phyloP scores from a whole-genome alignment of 2,113 vertebrate genomes.

The Ammodytes dubius region DNA sequence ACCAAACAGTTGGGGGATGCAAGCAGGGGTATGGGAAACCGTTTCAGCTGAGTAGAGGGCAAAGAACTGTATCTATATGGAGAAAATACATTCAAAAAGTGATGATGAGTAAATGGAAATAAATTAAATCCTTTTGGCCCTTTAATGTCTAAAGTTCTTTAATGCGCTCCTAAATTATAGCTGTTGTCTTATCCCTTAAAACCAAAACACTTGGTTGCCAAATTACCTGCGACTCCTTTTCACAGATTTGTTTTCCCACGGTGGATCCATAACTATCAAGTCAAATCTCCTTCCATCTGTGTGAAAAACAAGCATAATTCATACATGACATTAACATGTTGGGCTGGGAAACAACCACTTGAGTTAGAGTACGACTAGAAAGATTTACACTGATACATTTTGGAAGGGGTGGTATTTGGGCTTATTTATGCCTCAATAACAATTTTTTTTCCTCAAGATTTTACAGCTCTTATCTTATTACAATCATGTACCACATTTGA shows the following conservation, averaged over 20 bases:
- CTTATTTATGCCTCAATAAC: rapidly evolving
- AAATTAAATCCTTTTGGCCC: neutral
- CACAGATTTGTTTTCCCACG: slow-evolving; percentile 98
- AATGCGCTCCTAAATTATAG: too few relatives aligned
- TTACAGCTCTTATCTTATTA: neutral
- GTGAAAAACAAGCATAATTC: slow-evolving; percentile 14
- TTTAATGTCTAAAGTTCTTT: neutral
- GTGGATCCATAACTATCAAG: slow-evolving; percentile 94
- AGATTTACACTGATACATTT: neutral
- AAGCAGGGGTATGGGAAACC: slow-evolving; percentile 88
- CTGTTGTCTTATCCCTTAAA: neutral
- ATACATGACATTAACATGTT: neutral
- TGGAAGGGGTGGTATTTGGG: neutral
- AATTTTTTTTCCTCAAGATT: neutral
- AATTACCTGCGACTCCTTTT: slow-evolving; percentile 94
- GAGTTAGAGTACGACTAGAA: neutral
- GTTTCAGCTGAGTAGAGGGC: slow-evolving; percentile 89
- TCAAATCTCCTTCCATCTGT: slow-evolving; percentile 89
- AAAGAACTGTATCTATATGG: slow-evolving; percentile 88
- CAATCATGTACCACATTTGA: neutral
- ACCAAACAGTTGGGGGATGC: slow-evolving; percentile 89
- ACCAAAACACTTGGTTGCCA: rapidly evolving
- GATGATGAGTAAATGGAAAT: neutral
- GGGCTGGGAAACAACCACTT: neutral
- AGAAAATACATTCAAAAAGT: slow-evolving; percentile 26